Evolutionary conservation across 2,113 vertebrate species (phyloP).

Genomic region (Hippopotamus amphibius): DNA sequence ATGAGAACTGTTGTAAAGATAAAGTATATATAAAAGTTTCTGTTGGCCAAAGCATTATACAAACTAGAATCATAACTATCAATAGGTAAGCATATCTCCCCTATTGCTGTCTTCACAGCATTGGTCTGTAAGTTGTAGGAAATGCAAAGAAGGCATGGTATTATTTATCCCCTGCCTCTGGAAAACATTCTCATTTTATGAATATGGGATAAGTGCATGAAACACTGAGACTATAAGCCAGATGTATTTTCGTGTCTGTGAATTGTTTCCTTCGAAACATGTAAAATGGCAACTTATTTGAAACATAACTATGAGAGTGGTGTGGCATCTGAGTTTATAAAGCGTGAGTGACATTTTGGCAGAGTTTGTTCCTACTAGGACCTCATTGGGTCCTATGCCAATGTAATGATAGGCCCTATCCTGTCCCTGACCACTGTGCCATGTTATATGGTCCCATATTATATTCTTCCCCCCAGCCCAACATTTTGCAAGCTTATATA

Average conservation of each 20-base stretch:
- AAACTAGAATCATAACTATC: conserved; percentile 1
- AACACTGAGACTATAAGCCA: background rate
- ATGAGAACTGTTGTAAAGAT: background rate
- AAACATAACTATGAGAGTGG: background rate
- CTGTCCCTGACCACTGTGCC: background rate
- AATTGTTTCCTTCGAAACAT: background rate
- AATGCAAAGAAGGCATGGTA: background rate
- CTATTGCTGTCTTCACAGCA: background rate
- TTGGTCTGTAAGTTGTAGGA: background rate
- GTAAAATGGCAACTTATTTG: background rate
- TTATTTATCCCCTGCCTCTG: background rate
- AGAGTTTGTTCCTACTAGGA: background rate
- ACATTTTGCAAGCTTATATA: background rate
- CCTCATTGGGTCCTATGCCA: background rate
- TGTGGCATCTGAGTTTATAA: background rate
- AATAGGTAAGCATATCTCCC: background rate
- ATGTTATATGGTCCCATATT: background rate
- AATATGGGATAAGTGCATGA: background rate
- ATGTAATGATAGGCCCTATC: background rate
- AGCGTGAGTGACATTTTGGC: background rate
- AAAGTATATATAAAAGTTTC: background rate
- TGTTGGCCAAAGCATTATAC: background rate
- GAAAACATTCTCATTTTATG: background rate
- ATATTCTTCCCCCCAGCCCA: background rate
- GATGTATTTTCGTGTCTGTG: background rate